phyloP scores from a whole-genome alignment of 2,888 invertebrate genomes.

The Muschampia staudingeri region DNA sequence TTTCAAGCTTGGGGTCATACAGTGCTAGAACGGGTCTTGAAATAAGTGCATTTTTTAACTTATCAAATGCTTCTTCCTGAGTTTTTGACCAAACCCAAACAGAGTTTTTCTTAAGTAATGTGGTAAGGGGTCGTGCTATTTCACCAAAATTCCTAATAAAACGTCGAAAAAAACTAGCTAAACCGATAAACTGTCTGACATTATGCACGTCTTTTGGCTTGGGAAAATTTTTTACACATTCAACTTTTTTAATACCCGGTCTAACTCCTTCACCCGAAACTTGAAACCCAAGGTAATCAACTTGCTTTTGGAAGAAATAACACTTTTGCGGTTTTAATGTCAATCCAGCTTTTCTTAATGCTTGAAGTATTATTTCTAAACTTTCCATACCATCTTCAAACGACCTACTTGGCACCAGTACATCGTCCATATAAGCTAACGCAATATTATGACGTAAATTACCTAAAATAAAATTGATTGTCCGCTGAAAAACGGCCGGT shows the following conservation, averaged over 20 bases:
- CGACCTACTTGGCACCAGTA: neutral
- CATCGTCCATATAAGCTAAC: neutral
- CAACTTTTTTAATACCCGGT: neutral
- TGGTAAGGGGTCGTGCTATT: neutral
- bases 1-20: constrained; percentile 56
- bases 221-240: neutral
- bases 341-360: neutral
- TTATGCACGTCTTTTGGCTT: neutral
- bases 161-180: neutral
- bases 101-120: neutral
- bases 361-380: neutral
- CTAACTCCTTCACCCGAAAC: neutral
- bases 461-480: constrained; percentile 26
- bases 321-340: constrained; percentile 2
- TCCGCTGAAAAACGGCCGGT: constrained; percentile 50
- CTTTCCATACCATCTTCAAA: neutral
- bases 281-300: constrained; percentile 1
- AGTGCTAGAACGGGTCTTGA: neutral
- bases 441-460: neutral
- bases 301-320: neutral
- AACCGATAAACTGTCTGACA: neutral
- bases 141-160: neutral
- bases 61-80: neutral
- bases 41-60: neutral
- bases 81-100: neutral